Base-by-base conservation (phyloP, 2,888 invertebrate genomes). In the Euclidia mi region DNA sequence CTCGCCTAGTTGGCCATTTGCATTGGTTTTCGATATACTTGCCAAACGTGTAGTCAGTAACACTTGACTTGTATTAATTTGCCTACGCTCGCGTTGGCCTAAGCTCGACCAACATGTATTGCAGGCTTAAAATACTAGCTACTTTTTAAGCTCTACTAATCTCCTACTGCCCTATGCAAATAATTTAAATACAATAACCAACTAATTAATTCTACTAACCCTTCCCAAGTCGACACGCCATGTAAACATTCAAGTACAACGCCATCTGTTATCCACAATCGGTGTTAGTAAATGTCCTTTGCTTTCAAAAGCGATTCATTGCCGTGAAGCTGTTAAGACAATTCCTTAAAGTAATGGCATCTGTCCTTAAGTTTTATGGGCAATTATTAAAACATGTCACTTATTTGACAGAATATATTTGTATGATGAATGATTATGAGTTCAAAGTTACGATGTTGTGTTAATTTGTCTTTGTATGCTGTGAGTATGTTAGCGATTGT, bases 351-450 rank as follows among this genome's bases (percentile, higher is more conserved):
- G 58, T 81, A 87, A 86, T 76, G 75, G 74, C 80, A 78, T 79
- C 84, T 84, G 81, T 82, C 82, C 64, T 57, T 71, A 84, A 83
- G 76, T 87, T 87, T 86, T 82, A 87, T 85, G n/a, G n/a, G n/a
- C n/a, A n/a, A n/a, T n/a, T n/a, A n/a, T n/a, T n/a, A 71, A n/a
- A n/a, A n/a, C n/a, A n/a, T n/a, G n/a, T n/a, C n/a, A 81, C 78
- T 85, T 78, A 87, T 87, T 83, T 78, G 69, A 74, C 70, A 79
- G 67, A 65, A 52, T 57, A 57, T 57, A 51, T 55, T 50, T 42
- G n/a, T 42, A 44, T 65, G 56, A 65, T 56, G 38, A 49, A 64
- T 45, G 65, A 61, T 74, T 71, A 71, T 61, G 59, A 56, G 56
- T 65, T 66, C 65, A 51, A 71, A 57, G 20, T 25, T n/a, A n/a